Percentiles rank a stretch among this genome's conserved stretches.
phyloP scores from a whole-genome alignment of 2,797 vertebrate species.

The Chiloscyllium punctatum region DNA sequence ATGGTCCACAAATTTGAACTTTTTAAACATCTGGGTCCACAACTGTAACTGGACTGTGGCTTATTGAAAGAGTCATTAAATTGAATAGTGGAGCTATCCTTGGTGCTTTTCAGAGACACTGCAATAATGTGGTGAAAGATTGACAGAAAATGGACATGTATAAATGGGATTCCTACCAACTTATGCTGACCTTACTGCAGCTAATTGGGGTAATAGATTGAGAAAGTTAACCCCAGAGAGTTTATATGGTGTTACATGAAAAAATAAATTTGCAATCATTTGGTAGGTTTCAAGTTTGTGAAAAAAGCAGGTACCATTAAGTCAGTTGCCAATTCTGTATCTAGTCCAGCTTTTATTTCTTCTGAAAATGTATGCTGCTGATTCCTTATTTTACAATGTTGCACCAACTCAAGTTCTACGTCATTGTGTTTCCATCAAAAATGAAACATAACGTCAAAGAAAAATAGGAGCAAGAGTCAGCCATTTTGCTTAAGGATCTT shows the following conservation, averaged over 20 bases:
- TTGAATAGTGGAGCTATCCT: not conserved
- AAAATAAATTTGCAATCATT: not conserved
- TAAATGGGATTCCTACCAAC: not conserved
- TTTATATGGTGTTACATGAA: not conserved
- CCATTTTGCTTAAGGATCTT: too few species aligned
- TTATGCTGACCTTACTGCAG: not conserved
- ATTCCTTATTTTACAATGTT: not conserved
- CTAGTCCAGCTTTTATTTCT: not conserved
- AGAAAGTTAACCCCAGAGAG: not conserved
- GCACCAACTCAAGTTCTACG: too few species aligned
- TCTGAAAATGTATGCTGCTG: not conserved
- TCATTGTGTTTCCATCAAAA: too few species aligned
- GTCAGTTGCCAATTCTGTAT: not conserved
- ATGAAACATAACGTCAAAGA: not conserved
- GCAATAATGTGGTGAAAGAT: not conserved
- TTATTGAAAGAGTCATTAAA: not conserved
- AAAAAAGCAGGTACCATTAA: not conserved
- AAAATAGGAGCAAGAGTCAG: too few species aligned
- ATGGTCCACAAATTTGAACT: not conserved
- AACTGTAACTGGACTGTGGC: not conserved
- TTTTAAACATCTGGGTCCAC: not conserved
- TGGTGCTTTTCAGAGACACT: not conserved
- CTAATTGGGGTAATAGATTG: not conserved
- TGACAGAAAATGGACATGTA: not conserved
- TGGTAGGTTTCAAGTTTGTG: not conserved